These are phyloP conservation scores for Argyrosomus regius DNA, from an alignment of 2,797 vertebrate species.

Conservation along the genomic window DNA sequence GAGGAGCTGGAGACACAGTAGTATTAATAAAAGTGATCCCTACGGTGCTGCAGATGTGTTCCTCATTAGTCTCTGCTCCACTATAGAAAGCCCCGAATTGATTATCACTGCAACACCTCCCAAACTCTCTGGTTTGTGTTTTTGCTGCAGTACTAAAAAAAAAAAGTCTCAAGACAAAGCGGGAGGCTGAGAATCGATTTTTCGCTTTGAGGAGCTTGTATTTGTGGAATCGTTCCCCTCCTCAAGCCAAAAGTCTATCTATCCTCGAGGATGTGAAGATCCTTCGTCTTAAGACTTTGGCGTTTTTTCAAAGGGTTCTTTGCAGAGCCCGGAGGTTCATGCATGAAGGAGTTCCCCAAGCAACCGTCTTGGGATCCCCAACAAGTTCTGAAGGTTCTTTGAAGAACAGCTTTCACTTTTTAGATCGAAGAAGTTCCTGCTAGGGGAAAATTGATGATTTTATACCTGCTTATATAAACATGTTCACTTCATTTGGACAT, in stretches of 20 bases:
- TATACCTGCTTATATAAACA: not conserved
- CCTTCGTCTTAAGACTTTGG: not conserved
- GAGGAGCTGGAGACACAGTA: slow-evolving; percentile 33
- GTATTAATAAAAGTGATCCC: slow-evolving; percentile 56
- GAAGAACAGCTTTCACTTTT: slow-evolving; percentile 5
- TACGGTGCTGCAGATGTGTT: slow-evolving; percentile 45
- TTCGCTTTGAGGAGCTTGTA: slow-evolving; percentile 20
- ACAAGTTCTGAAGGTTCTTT: slow-evolving; percentile 12
- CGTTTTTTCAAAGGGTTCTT: slow-evolving; percentile 19
- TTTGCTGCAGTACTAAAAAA: slow-evolving; percentile 8
- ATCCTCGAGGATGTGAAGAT: slow-evolving; percentile 1
- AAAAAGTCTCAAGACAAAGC: slow-evolving; percentile 19
- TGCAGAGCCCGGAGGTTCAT: slow-evolving; percentile 3
- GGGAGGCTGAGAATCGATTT: slow-evolving; percentile 47
- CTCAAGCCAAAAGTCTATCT: slow-evolving; percentile 16
- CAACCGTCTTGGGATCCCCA: slow-evolving; percentile 14
- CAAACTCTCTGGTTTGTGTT: slow-evolving; percentile 33
- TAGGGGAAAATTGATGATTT: not conserved
- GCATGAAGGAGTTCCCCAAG: slow-evolving; percentile 28
- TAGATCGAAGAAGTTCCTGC: not conserved
- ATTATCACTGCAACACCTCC: slow-evolving; percentile 54
- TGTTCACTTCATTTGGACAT: not conserved
- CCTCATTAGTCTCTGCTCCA: slow-evolving; percentile 61
- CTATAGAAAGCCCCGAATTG: slow-evolving; percentile 50
- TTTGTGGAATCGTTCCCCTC: slow-evolving; percentile 9